Conservation (phyloP, 2,888 invertebrate species). For the Vanessa cardui region DNA sequence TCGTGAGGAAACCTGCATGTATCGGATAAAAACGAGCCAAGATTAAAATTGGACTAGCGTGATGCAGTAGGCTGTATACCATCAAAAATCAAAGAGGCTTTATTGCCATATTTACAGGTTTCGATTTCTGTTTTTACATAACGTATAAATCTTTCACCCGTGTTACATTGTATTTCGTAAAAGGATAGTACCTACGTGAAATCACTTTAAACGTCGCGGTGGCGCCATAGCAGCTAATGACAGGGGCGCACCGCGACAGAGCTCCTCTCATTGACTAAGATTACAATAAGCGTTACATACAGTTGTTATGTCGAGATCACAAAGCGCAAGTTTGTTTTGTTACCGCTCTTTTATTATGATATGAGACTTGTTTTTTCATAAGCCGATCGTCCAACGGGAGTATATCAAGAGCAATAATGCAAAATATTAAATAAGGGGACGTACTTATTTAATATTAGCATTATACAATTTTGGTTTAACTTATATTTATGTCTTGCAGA, state of each 20-base stretch:
- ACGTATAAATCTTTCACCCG: constrained; percentile 44
- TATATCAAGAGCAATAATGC: too few relatives aligned
- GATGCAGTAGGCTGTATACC: too few relatives aligned
- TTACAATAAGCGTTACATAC: constrained; percentile 23
- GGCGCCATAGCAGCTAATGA: constrained; percentile 59
- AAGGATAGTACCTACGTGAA: constrained; percentile 3
- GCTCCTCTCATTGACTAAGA: constrained; percentile 40
- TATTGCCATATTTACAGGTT: too few relatives aligned
- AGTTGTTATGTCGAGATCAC: constrained; percentile 17
- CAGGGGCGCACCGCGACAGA: constrained; percentile 45
- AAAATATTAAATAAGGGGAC: too few relatives aligned
- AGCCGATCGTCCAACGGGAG: not conserved
- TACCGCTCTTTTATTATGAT: constrained; percentile 11
- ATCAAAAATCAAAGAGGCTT: too few relatives aligned
- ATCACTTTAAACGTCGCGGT: constrained; percentile 41
- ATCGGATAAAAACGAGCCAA: too few relatives aligned
- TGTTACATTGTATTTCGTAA: constrained; percentile 21
- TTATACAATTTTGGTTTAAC: too few relatives aligned
- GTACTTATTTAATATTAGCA: too few relatives aligned
- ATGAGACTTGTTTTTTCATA: not conserved
- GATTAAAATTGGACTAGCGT: too few relatives aligned
- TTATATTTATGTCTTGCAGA: too few relatives aligned
- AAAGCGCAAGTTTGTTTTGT: constrained; percentile 7
- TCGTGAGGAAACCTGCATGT: too few relatives aligned
- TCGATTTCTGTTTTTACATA: too few relatives aligned